phyloP scores from a whole-genome alignment of 2,888 invertebrate genomes.

The Plagodis pulveraria region DNA sequence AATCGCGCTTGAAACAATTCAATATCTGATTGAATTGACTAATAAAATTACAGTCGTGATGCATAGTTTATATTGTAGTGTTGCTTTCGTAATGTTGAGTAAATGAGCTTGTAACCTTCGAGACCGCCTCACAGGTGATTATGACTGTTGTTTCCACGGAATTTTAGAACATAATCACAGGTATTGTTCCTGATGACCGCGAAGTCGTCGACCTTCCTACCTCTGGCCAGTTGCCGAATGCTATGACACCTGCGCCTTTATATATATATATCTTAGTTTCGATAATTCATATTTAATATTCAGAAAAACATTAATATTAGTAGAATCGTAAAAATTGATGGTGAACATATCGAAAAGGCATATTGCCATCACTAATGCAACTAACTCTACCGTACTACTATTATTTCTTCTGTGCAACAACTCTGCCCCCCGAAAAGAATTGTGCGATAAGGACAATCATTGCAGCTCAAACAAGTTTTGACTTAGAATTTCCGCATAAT shows the following conservation, averaged over 20 bases:
- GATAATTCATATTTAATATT: too few relatives aligned
- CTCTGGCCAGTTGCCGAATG: conserved; percentile 48
- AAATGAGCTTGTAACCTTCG: conserved; percentile 26
- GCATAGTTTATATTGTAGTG: not conserved
- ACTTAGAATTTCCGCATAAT: too few relatives aligned
- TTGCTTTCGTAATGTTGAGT: conserved; percentile 14
- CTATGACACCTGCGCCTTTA: conserved; percentile 40
- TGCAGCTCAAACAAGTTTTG: too few relatives aligned
- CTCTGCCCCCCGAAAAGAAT: too few relatives aligned
- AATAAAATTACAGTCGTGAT: not conserved
- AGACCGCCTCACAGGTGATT: conserved; percentile 3
- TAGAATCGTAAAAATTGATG: too few relatives aligned
- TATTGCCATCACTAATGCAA: too few relatives aligned
- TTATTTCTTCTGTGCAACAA: too few relatives aligned
- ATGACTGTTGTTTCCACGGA: conserved; percentile 18
- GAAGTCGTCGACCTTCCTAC: conserved; percentile 54
- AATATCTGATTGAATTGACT: conserved; percentile 21
- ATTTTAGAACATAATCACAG: conserved; percentile 23
- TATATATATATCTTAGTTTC: too few relatives aligned
- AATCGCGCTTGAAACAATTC: conserved; percentile 29
- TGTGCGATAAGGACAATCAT: too few relatives aligned
- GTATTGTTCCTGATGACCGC: conserved; percentile 36
- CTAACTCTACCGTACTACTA: too few relatives aligned
- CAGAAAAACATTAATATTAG: too few relatives aligned
- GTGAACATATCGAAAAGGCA: too few relatives aligned